phyloP scores from a whole-genome alignment of 2,888 invertebrate genomes.

The Cerastis rubricosa region DNA sequence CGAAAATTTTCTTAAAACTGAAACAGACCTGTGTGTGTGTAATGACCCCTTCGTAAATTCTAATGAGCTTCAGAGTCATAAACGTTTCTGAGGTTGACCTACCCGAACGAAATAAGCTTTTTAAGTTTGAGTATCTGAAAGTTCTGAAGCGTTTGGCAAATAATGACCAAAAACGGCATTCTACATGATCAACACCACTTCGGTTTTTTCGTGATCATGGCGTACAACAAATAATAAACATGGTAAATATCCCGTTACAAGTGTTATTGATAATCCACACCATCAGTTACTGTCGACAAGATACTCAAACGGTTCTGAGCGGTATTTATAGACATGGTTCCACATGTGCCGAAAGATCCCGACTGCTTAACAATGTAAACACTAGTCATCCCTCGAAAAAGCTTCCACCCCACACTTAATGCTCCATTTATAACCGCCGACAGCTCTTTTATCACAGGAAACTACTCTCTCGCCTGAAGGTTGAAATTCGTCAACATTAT shows the following conservation, averaged over 20 bases:
- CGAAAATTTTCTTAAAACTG: not conserved
- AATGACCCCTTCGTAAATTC: not conserved
- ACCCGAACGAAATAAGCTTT: not conserved
- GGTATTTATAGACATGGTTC: slow-evolving; percentile 47
- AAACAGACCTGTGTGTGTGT: no score
- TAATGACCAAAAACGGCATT: slow-evolving; percentile 6
- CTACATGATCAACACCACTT: slow-evolving; percentile 15
- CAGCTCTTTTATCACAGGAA: slow-evolving; percentile 56
- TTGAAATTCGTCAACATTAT: slow-evolving; percentile 47
- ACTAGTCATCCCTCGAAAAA: slow-evolving; percentile 56
- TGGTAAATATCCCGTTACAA: no score
- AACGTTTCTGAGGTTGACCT: not conserved
- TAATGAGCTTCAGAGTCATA: not conserved
- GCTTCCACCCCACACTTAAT: slow-evolving; percentile 60
- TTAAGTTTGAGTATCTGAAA: not conserved
- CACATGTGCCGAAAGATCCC: slow-evolving; percentile 35
- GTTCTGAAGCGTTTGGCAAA: slow-evolving; percentile 10
- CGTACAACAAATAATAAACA: no score
- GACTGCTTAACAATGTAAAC: slow-evolving; percentile 51
- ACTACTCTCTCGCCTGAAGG: slow-evolving; percentile 36
- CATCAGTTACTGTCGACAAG: slow-evolving; percentile 22
- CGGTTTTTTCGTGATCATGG: no score
- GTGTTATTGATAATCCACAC: slow-evolving; percentile 3
- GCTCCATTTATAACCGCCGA: slow-evolving; percentile 55
- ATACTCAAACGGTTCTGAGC: slow-evolving; percentile 2